Base-by-base conservation (phyloP, 2,797 vertebrate species). In the Enteromius unitaeniatus region DNA sequence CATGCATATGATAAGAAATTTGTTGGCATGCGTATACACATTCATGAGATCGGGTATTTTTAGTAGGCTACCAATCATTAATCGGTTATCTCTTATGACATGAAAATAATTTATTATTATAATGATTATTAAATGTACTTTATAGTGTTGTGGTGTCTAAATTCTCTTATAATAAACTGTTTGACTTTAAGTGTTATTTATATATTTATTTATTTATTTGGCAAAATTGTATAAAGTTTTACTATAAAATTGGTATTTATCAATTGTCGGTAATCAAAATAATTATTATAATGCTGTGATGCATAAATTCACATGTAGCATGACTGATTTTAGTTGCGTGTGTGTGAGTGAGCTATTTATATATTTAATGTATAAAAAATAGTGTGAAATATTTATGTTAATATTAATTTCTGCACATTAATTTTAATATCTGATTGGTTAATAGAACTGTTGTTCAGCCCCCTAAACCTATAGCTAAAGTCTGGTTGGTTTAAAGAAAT, bases 401-500 rank as follows among this genome's bases (percentile, higher is more conserved):
- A 7, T 53, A 1, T 53, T 8, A 13, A n/a, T 74, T 53, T 74
- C 10, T 53, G 26, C 11, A 19, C 72, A 34, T 53, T 21, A 31
- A 51, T 31, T 10, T 5, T 34, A 1, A 53, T 34, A 34, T 74
- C 28, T 53, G 72, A 58, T 76, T 76, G 21, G 51, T 15, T 58
- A 34, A 23, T 58, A 5, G 13, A 14, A 17, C 23, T n/a, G 72
- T 23, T 40, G 49, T n/a, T 75, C 19, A 17, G 19, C 1, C 70
- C 26, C 15, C 4, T 51, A 17, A 72, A 69, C 40, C 6, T 47
- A 45, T 26, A 73, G 47, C 45, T 51, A 53, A 51, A 74, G 49
- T 75, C 21, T 23, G 34, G 40, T 26, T 76, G 34, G 73, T 76
- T 58, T 58, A 40, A 40, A 76, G 21, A 58, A 58, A 42, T 40